These are phyloP conservation scores for Cataglyphis altisquamis DNA, from an alignment of 2,888 invertebrate species.

Conservation along the genomic window DNA sequence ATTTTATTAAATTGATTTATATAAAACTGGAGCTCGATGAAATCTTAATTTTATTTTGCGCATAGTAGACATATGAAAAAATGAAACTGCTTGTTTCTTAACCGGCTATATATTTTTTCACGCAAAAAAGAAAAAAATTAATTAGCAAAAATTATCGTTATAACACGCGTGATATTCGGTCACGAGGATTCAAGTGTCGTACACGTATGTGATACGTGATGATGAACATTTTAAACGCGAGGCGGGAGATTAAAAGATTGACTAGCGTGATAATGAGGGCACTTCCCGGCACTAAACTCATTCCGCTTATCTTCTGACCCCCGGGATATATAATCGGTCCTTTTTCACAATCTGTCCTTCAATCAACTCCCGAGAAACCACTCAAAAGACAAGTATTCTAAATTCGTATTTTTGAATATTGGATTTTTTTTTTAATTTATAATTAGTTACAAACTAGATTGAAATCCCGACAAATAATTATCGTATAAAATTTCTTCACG, in stretches of 20 bases:
- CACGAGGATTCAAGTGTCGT: neutral
- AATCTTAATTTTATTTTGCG: conserved; percentile 4
- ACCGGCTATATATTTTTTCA: neutral
- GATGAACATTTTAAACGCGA: conserved; percentile 15
- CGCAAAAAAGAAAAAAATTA: neutral
- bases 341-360: conserved; percentile 72
- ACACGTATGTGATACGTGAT: conserved; percentile 5
- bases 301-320: conserved; percentile 79
- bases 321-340: conserved; percentile 69
- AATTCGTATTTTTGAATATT: neutral
- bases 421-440: neutral
- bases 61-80: neutral
- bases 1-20: neutral
- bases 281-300: conserved; percentile 84
- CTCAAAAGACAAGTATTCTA: neutral
- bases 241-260: conserved; percentile 84
- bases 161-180: neutral
- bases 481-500: neutral
- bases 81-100: neutral
- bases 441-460: neutral
- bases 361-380: conserved; percentile 56
- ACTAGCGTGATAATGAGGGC: conserved; percentile 85
- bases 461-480: neutral
- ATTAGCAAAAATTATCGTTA: neutral
- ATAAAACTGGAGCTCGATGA: neutral